Evolutionary conservation across 2,113 vertebrate genomes (phyloP).

Genomic region (Poicephalus gulielmi): DNA sequence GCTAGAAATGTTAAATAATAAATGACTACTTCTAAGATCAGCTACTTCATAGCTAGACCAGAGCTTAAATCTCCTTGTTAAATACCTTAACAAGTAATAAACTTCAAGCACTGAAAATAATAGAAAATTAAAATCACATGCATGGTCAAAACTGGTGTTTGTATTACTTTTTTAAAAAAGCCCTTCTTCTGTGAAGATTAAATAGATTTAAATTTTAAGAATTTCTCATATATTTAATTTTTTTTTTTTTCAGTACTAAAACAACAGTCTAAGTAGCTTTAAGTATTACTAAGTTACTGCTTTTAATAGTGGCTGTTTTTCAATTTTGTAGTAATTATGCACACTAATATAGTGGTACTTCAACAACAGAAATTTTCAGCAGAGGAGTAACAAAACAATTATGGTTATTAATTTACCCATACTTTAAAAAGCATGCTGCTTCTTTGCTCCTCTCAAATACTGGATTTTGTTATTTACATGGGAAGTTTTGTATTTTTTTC

Average conservation of each 20-base stretch:
- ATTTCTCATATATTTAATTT: not conserved
- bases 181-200: not conserved
- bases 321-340: slow-evolving; percentile 34
- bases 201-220: not conserved
- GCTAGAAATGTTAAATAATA: not conserved
- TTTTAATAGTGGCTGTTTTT: slow-evolving; percentile 8
- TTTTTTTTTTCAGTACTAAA: not conserved
- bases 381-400: slow-evolving; percentile 3
- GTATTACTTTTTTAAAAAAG: not conserved
- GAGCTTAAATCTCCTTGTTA: not conserved
- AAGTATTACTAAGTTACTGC: not conserved
- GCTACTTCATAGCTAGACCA: not conserved
- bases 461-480: not conserved
- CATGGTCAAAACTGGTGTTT: not conserved
- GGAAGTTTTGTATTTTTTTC: not conserved
- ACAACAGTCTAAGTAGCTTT: not conserved
- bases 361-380: slow-evolving; percentile 1
- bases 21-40: not conserved
- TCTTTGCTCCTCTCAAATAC: not conserved
- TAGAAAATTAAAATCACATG: not conserved
- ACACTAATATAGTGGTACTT: not conserved
- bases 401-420: not conserved
- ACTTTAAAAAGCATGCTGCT: not conserved
- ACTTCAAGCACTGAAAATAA: not conserved
- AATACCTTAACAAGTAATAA: not conserved